Percentiles rank a stretch among this genome's conserved stretches.
Evolutionary conservation across 2,113 vertebrate species (phyloP).

Genomic region (Turdus rufiventris): DNA sequence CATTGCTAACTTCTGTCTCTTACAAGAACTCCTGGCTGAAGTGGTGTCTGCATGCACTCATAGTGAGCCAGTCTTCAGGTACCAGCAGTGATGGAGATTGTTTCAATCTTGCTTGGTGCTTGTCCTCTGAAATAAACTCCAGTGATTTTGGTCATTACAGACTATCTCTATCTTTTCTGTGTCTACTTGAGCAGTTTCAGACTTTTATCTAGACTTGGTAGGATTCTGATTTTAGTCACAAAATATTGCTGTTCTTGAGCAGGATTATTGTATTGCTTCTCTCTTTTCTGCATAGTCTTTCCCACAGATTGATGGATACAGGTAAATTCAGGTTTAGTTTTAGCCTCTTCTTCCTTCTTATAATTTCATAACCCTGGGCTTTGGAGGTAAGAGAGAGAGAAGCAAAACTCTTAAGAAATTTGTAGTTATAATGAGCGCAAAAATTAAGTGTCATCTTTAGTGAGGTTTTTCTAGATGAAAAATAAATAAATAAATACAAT

Average conservation of each 20-base stretch:
- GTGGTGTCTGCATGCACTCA: neutral
- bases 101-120: neutral
- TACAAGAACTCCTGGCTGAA: neutral
- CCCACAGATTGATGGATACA: neutral
- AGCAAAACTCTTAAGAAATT: neutral
- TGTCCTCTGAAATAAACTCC: neutral
- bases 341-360: neutral
- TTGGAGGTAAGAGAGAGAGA: neutral
- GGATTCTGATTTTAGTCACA: neutral
- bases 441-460: neutral
- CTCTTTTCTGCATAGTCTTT: neutral
- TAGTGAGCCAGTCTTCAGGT: neutral
- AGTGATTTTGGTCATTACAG: neutral
- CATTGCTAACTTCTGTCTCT: neutral
- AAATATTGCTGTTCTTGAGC: neutral
- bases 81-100: neutral
- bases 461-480: neutral
- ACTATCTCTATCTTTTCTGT: neutral
- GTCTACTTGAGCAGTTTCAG: neutral
- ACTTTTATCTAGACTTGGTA: neutral
- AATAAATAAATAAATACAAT: neutral
- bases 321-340: neutral
- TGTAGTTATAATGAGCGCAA: neutral
- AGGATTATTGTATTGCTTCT: neutral
- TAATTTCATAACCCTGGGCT: neutral